Conservation (phyloP, 2,113 vertebrate species). For the Syngnathus scovelli region DNA sequence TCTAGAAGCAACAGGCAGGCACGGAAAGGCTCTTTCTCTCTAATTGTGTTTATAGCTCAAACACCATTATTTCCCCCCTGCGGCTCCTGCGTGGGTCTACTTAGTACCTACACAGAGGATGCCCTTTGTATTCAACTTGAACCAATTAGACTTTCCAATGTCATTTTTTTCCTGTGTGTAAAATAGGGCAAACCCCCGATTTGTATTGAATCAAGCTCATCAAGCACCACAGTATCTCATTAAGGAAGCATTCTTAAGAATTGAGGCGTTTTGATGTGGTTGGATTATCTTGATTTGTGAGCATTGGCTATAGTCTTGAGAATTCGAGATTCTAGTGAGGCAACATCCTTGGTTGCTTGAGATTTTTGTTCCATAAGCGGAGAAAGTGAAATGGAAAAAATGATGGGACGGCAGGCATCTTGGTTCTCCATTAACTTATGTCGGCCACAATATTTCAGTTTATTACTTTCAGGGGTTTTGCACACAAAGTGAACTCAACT, state of each 20-base stretch:
- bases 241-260: conserved; percentile 19
- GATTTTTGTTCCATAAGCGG: conserved; percentile 14
- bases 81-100: conserved; percentile 39
- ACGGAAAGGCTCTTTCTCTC: conserved; percentile 40
- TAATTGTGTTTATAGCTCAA: conserved; percentile 56
- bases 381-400: conserved; percentile 22
- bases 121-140: conserved; percentile 28
- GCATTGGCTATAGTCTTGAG: conserved; percentile 11
- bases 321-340: conserved; percentile 6
- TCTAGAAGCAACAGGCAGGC: conserved; percentile 15
- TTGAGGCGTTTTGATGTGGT: conserved; percentile 5
- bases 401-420: conserved; percentile 9
- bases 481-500: conserved; percentile 1
- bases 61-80: conserved; percentile 37
- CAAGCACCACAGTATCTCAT: conserved; percentile 29
- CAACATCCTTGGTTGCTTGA: not conserved
- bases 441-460: not conserved
- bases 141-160: conserved; percentile 10
- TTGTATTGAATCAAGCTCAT: conserved; percentile 27
- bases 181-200: not conserved
- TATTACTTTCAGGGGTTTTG: not conserved
- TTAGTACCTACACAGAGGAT: conserved; percentile 7
- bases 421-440: conserved; percentile 10
- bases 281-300: not conserved
- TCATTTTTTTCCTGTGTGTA: conserved; percentile 18